Evolutionary conservation across 2,888 invertebrate genomes (phyloP), one percentile per base, ranked within the genome.

Genomic region (Ectobius pallidus): DNA sequence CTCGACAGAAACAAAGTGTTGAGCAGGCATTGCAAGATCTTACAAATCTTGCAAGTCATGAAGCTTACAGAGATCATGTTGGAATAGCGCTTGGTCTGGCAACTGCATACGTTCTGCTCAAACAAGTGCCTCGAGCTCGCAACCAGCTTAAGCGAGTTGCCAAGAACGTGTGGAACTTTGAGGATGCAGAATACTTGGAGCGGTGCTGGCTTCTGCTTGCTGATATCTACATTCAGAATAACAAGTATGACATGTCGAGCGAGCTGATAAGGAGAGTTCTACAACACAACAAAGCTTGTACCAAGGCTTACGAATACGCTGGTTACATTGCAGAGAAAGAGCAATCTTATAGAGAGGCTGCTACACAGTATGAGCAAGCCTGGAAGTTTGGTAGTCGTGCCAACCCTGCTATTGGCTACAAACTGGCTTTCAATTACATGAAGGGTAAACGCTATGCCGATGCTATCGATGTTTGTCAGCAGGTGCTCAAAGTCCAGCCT

Each of bases 181-280:
- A 97, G 81, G 97, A 97, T 79, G 96, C 97, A 0, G 97, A 98
- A 80, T 96, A 97, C 79, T 85, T 99, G 74, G 99, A 99, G 84
- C 90, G 94, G 75, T 94, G 96, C 82, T 99, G 99, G 99, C 82
- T 99, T 7, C 86, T 98, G 61, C 85, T 98, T n/a, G 94, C 96
- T 0, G 97, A 98, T 76, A 92, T 93, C 77, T 97, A 94, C 80
- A 88, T 93, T 69, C 92, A 92, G 79, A 63, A 91, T 89, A 78
- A 91, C 18, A 94, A 97, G 81, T 88, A 89, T 80, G 97, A 97
- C 74, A 89, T 95, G 69, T 96, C 97, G 0, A 89, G 90, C 55
- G 95, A 96, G 77, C 84, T 97, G 30, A 85, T 99, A 18, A 87
- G 88, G 22, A 90, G 91, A 78, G 90, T 94, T 0, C 82, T 95